These are phyloP conservation scores for Plebejus melissa DNA, from an alignment of 2,888 invertebrate species.

Conservation along the genomic window DNA sequence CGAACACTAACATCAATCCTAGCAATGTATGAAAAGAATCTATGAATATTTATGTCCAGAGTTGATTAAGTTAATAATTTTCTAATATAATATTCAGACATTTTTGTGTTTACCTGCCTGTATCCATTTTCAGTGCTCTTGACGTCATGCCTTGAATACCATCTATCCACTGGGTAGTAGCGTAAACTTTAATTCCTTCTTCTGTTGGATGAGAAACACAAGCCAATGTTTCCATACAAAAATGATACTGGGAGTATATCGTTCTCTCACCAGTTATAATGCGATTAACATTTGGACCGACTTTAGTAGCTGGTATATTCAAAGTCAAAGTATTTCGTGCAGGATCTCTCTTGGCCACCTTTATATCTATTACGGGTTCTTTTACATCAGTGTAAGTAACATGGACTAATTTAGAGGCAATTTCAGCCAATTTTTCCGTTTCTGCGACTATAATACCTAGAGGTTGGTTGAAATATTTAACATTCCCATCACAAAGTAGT, in stretches of 20 bases:
- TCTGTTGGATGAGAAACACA: constrained; percentile 80
- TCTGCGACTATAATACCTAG: constrained; percentile 78
- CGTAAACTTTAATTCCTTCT: constrained; percentile 80
- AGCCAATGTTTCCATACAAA: constrained; percentile 82
- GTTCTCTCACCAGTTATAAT: constrained; percentile 49
- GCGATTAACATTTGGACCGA: constrained; percentile 9
- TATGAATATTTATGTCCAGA: background rate
- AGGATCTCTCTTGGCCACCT: constrained; percentile 43
- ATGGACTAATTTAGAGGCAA: constrained; percentile 76
- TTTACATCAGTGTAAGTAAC: constrained; percentile 68
- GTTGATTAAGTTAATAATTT: background rate
- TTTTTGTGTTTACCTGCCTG: constrained; percentile 60
- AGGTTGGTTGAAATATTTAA: constrained; percentile 54
- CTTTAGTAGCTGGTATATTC: constrained; percentile 25
- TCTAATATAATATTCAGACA: no score
- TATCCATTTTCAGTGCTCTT: constrained; percentile 67
- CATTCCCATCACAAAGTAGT: constrained; percentile 52
- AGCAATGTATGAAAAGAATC: constrained; percentile 19
- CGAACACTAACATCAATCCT: constrained; percentile 82
- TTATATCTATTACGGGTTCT: constrained; percentile 50
- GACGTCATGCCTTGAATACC: constrained; percentile 69
- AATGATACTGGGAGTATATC: constrained; percentile 81
- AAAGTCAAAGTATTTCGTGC: constrained; percentile 39
- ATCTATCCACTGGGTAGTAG: constrained; percentile 78
- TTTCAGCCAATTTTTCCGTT: constrained; percentile 69